Percentiles rank a stretch among this genome's conserved stretches.
phyloP scores from a whole-genome alignment of 2,888 invertebrate genomes.

The Athalia rosae region DNA sequence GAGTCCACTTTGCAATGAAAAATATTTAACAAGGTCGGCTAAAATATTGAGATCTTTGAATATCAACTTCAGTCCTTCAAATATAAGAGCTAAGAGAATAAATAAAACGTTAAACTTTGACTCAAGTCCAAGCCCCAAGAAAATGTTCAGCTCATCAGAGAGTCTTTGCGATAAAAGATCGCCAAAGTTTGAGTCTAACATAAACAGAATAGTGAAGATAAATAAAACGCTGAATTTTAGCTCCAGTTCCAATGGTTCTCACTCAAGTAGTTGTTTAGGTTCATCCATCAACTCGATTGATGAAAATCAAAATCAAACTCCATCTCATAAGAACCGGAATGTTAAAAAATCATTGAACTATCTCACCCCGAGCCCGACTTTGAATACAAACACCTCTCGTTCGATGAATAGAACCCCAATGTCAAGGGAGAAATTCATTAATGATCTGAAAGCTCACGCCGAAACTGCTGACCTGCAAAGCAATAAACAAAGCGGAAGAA shows the following conservation, averaged over 20 bases:
- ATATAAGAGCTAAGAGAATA: slow-evolving; percentile 57
- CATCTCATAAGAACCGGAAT: slow-evolving; percentile 59
- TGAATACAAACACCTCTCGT: background rate
- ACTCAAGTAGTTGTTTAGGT: slow-evolving; percentile 54
- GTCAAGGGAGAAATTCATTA: slow-evolving; percentile 23
- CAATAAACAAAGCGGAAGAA: slow-evolving; percentile 44
- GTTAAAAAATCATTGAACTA: slow-evolving; percentile 59
- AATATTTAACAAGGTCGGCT: slow-evolving; percentile 63
- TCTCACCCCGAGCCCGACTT: slow-evolving; percentile 53
- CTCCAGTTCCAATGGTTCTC: slow-evolving; percentile 59
- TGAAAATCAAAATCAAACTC: slow-evolving; percentile 68
- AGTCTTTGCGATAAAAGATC: slow-evolving; percentile 47
- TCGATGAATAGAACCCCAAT: slow-evolving; percentile 27
- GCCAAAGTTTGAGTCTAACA: slow-evolving; percentile 49
- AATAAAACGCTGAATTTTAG: slow-evolving; percentile 58
- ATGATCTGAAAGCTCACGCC: slow-evolving; percentile 53
- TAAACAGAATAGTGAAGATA: slow-evolving; percentile 45
- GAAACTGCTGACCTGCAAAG: slow-evolving; percentile 56
- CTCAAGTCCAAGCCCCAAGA: slow-evolving; percentile 61
- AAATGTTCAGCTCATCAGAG: slow-evolving; percentile 49
- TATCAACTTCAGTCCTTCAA: slow-evolving; percentile 58
- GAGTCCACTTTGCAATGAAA: slow-evolving; percentile 53
- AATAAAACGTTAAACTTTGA: slow-evolving; percentile 66
- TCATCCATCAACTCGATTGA: slow-evolving; percentile 64
- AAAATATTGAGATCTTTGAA: slow-evolving; percentile 67